These are phyloP conservation scores for Malurus melanocephalus DNA, from an alignment of 2,113 vertebrate genomes.

Conservation along the genomic window DNA sequence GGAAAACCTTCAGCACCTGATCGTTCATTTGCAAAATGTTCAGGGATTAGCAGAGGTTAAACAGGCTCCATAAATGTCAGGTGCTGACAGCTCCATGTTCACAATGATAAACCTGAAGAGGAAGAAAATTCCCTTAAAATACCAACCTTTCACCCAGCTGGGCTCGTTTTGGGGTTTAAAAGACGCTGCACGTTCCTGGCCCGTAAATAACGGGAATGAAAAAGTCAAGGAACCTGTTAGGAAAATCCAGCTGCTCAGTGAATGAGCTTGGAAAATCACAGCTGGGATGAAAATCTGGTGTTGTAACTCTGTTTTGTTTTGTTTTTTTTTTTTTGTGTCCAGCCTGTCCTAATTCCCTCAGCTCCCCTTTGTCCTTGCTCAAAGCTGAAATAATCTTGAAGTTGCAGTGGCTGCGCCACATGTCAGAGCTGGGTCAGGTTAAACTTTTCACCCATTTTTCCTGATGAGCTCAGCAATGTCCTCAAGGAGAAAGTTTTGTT, in stretches of 20 bases:
- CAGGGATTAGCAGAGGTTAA: conserved; percentile 20
- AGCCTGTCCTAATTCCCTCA: background rate
- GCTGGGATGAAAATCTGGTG: background rate
- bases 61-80: conserved; percentile 32
- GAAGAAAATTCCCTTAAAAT: conserved; percentile 43
- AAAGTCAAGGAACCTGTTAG: conserved; percentile 45
- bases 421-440: background rate
- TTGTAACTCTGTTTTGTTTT: no score
- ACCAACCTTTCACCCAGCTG: conserved; percentile 38
- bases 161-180: background rate
- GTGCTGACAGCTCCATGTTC: background rate
- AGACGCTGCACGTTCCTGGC: conserved; percentile 15
- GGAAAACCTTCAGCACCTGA: background rate
- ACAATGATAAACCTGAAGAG: background rate
- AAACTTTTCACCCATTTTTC: background rate
- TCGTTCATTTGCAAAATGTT: background rate
- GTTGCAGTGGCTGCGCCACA: background rate
- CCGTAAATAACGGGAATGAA: conserved; percentile 45
- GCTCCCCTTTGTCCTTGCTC: background rate
- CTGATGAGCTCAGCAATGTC: background rate
- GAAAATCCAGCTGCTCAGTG: background rate
- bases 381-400: background rate
- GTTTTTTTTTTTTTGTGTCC: background rate
- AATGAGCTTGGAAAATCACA: background rate
- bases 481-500: background rate